Percentiles rank a stretch among this genome's conserved stretches.
Evolutionary conservation across 1,140 invertebrate species (phyloP).

Genomic region (Venustaconcha ellipsiformis): DNA sequence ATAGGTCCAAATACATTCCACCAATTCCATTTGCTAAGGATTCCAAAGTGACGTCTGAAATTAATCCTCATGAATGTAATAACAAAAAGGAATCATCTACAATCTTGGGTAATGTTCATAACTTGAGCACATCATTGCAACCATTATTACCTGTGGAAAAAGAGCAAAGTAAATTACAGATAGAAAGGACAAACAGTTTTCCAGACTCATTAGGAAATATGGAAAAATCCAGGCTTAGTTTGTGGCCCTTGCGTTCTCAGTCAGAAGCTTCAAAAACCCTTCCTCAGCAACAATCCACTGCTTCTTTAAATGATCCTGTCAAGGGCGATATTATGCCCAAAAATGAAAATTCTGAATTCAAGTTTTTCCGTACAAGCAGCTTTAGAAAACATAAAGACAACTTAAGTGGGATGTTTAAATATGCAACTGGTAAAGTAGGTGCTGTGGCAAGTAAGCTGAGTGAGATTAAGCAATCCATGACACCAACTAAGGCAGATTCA

Average conservation of each 20-base stretch:
- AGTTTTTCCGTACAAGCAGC: slow-evolving; percentile 37
- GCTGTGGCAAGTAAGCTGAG: slow-evolving; percentile 86
- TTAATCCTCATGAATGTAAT: too few species aligned
- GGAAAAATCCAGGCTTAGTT: slow-evolving; percentile 7
- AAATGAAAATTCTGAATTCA: slow-evolving; percentile 33
- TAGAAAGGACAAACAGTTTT: slow-evolving; percentile 53
- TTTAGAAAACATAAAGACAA: slow-evolving; percentile 55
- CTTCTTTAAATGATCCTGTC: slow-evolving; percentile 36
- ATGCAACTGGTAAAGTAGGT: slow-evolving; percentile 76
- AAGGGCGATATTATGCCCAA: neutral
- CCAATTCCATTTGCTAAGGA: too few species aligned
- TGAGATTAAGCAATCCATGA: slow-evolving; percentile 91
- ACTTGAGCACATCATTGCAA: slow-evolving; percentile 11
- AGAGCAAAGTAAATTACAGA: slow-evolving; percentile 41
- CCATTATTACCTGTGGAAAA: slow-evolving; percentile 38
- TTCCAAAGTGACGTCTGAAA: too few species aligned
- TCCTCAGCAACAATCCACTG: slow-evolving; percentile 31
- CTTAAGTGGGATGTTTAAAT: slow-evolving; percentile 61
- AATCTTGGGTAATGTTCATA: neutral
- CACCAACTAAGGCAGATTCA: slow-evolving; percentile 56
- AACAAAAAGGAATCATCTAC: too few species aligned
- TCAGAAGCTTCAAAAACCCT: slow-evolving; percentile 22
- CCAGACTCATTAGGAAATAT: slow-evolving; percentile 38
- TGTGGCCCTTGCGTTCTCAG: slow-evolving; percentile 29
- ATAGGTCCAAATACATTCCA: too few species aligned